Base-by-base conservation (phyloP, 2,888 invertebrate genomes). In the Achlya flavicornis region DNA sequence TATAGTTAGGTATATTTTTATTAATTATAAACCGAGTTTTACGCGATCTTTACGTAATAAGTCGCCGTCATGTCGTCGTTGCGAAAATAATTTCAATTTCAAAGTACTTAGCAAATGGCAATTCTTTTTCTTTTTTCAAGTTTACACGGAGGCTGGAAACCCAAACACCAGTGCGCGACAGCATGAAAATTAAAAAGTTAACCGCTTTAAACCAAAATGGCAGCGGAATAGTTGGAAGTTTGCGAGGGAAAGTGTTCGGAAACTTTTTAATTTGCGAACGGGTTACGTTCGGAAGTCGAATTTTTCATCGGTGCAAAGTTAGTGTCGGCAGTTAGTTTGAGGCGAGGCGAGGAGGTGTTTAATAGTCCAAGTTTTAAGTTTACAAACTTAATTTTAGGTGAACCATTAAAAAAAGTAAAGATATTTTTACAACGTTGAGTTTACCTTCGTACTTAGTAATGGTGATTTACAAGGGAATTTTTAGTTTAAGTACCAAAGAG, bases 241-340 rank as follows among this genome's bases (percentile, higher is more conserved):
- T 70, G 72, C 71, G 80, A 85, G 88, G 74, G 91, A 91, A 90
- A 91, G 91, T 91, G 90, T 88, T 87, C 70, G 72, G 62, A 81
- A 84, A 91, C 89, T 91, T 91, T 91, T 91, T 89, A 90, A 91
- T 91, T 91, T 91, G 86, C 79, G 79, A 82, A 80, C 80, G 74
- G 75, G 76, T 80, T 78, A 68, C 75, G 83, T 84, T 81, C 78
- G 79, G 78, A 88, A 85, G 85, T 87, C 86, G 83, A 87, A 89
- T 91, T 91, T 91, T 91, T 91, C 90, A 89, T 83, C 83, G 80
- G 65, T 71, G 53, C 66, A 60, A 73, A 79, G 75, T 80, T 78
- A 71, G 62, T 65, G 72, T 73, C 41, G 33, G 60, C 43, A 60
- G 60, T 60, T 67, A 75, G 77, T 76, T 72, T 68, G 72, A 83